Evolutionary conservation across 2,113 vertebrate genomes (phyloP).

Genomic region (Sinocyclocheilus anophthalmus): DNA sequence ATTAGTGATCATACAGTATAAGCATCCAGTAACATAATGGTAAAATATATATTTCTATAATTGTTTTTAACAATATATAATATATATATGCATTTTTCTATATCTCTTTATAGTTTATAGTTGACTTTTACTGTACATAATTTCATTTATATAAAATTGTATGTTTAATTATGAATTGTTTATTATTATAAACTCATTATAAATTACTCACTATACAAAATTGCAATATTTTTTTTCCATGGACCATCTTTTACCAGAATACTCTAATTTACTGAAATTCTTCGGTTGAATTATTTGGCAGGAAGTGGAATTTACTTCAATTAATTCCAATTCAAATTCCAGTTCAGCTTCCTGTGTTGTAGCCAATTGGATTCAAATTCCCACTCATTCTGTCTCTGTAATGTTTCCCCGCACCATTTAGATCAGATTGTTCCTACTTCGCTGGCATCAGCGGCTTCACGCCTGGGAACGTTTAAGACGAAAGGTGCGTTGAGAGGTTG

Average conservation of each 20-base stretch:
- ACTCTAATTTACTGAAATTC: background rate
- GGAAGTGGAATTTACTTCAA: background rate
- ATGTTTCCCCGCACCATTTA: background rate
- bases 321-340: background rate
- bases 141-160: too few relatives aligned
- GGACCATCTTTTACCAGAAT: background rate
- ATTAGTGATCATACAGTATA: too few relatives aligned
- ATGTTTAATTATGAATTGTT: too few relatives aligned
- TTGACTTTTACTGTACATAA: too few relatives aligned
- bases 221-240: background rate
- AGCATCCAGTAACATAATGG: too few relatives aligned
- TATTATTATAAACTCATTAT: background rate
- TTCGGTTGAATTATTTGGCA: background rate
- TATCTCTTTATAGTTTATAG: too few relatives aligned
- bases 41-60: too few relatives aligned
- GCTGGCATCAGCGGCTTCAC: background rate
- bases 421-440: background rate
- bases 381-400: background rate
- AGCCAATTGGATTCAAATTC: background rate
- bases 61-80: too few relatives aligned
- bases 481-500: slow-evolving; percentile 13
- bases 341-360: background rate
- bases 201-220: background rate
- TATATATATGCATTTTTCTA: too few relatives aligned
- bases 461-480: background rate